phyloP scores from a whole-genome alignment of 2,113 vertebrate genomes.

The Todiramphus chloris region DNA sequence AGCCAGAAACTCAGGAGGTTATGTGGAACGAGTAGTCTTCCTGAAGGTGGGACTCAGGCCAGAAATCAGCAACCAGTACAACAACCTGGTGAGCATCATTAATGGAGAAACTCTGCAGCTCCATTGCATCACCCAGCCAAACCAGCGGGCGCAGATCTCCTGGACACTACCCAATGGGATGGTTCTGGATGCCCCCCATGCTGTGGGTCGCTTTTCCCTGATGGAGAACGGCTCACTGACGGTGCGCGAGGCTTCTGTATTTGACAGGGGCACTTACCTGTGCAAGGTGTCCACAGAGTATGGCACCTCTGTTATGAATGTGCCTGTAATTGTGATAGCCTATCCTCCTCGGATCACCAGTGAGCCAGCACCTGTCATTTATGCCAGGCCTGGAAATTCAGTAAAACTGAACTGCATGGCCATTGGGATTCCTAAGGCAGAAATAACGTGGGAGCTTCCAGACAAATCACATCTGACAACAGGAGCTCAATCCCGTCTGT shows the following conservation, averaged over 20 bases:
- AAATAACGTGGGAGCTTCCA: conserved; percentile 90
- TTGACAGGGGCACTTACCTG: conserved; percentile 86
- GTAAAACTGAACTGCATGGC: conserved; percentile 85
- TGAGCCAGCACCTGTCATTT: conserved; percentile 80
- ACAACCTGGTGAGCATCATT: conserved; percentile 79
- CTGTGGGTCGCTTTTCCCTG: conserved; percentile 79
- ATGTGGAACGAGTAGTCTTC: conserved; percentile 77
- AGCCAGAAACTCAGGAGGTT: conserved; percentile 76
- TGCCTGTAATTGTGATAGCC: conserved; percentile 82
- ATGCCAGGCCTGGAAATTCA: conserved; percentile 81
- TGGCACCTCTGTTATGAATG: conserved; percentile 74
- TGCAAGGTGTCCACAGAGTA: conserved; percentile 80
- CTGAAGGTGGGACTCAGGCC: conserved; percentile 81
- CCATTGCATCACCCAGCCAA: conserved; percentile 75
- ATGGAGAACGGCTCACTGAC: conserved; percentile 84
- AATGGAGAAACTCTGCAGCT: conserved; percentile 84
- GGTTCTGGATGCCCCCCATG: conserved; percentile 78
- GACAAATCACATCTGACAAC: conserved; percentile 79
- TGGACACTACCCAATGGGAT: conserved; percentile 88
- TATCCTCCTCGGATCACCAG: conserved; percentile 87
- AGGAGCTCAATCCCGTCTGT: conserved; percentile 80
- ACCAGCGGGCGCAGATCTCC: conserved; percentile 55
- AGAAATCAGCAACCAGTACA: conserved; percentile 76
- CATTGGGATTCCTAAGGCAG: conserved; percentile 82
- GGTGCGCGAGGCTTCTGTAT: conserved; percentile 81